Base-by-base conservation (phyloP, 2,113 vertebrate genomes). In the Chrysochloris asiatica region DNA sequence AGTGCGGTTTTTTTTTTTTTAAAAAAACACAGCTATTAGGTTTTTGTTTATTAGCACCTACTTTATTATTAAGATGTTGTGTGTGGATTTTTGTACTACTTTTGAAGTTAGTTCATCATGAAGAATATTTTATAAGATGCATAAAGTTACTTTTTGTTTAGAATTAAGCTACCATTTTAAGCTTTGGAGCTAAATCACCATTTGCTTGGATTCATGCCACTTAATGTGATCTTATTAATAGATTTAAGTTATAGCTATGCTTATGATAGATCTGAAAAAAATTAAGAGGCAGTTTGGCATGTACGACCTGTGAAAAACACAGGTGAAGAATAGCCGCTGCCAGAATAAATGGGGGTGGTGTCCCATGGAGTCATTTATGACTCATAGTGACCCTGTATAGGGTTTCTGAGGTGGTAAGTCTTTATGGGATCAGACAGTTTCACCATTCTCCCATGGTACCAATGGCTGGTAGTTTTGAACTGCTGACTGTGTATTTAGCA, bases 211-310 rank as follows among this genome's bases (percentile, higher is more conserved):
- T 16, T 72, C 21, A 59, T 48, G 77, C 41, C 52, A 80, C 83
- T 88, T 90, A 38, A 85, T 83, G 48, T 93, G 83, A 90, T 67
- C 75, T 94, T 48, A 73, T 94, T 85, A n/a, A 82, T 8, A 89
- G 30, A 79, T 90, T 79, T 92, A 94, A 93, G 88, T 94, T 79
- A 86, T 50, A 90, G 8, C 41, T 38, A 36, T 94, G 47, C 16
- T 88, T 85, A n/a, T 43, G 14, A 30, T 52, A 54, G 30, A n/a
- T 9, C 14, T 83, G 59, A 77, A 38, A 69, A 71, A 48, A 79
- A n/a, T 8, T 47, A 89, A 79, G 83, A 43, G 1, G 6, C 54
- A 8, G 67, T 26, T 71, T 81, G 63, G 78, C 5, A 38, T 52
- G 82, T 14, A 91, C 87, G 54, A 7, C 83, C 65, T 80, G 3